Evolutionary conservation across 2,888 invertebrate genomes (phyloP), one percentile per base, ranked within the genome.

Genomic region (Quadroppia sp.): DNA sequence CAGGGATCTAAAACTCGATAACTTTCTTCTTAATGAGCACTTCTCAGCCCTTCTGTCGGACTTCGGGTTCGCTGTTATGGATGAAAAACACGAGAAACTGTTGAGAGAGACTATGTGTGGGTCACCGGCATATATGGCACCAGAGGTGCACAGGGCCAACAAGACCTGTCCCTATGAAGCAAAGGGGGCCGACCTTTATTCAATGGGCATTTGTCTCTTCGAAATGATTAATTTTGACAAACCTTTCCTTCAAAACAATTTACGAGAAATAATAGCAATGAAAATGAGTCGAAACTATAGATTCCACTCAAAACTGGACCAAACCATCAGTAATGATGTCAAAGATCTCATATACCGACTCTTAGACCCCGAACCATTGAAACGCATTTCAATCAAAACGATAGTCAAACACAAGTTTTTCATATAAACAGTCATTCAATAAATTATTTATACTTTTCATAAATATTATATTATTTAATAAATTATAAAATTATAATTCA

Each of bases 161-260:
- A 11, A 28, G 13, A 3, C 3, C 6, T 20, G 17, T 15, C 69
- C 72, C 11, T 76, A 73, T 23, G 73, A 76, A 32, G 56, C 76
- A 20, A 61, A 64, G 6, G 36, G 15, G 25, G 73, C 76, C 2
- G 76, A 76, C 48, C 45, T 76, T 32, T 76, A 76, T 53, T 67
- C 75, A 48, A 42, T 76, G 48, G 76, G 76, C 36, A 32, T 76
- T 53, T 75, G 73, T 56, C 25, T 71, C 20, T 75, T 56, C 23
- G 75, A 75, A 48, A 72, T 71, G 74, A 15, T 76, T n/a, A 76
- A 76, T 23, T 64, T n/a, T 45, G n/a, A 25, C 7, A 59, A 50
- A 64, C 76, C 76, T 20, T 76, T 71, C 20, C 2, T 70, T n/a
- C 11, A 36, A 23, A 30, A 15, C 0, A n/a, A 15, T 20, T 3